Percentiles rank a stretch among this genome's conserved stretches.
Evolutionary conservation across 53 echinoderm and acorn worm genomes (phyloP).

Genomic region (Echinarachnius parma): DNA sequence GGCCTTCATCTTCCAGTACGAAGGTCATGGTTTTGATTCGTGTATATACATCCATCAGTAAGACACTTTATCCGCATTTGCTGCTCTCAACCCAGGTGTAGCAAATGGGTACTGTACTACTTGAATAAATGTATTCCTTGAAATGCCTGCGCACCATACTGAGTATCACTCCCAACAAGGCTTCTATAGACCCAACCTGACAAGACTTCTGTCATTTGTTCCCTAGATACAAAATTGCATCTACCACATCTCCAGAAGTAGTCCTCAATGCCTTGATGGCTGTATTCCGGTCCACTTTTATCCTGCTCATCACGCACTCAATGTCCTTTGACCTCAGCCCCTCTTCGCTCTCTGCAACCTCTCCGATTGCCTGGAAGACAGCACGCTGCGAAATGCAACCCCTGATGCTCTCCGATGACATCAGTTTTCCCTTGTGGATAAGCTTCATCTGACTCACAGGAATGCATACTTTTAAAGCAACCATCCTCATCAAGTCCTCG

Average conservation of each 20-base stretch:
- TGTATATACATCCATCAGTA: too few relatives aligned
- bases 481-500: constrained; percentile 25
- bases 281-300: constrained; percentile 69
- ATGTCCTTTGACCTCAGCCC: constrained; percentile 55
- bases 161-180: too few relatives aligned
- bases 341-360: constrained; percentile 68
- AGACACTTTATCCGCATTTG: too few relatives aligned
- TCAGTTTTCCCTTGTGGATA: constrained; percentile 75
- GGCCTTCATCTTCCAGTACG: too few relatives aligned
- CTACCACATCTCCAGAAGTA: constrained; percentile 65
- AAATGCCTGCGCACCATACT: too few relatives aligned
- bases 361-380: constrained; percentile 90
- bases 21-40: too few relatives aligned
- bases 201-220: too few relatives aligned
- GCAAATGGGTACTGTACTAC: too few relatives aligned
- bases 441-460: constrained; percentile 59
- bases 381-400: constrained; percentile 51
- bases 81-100: too few relatives aligned
- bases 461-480: constrained; percentile 46
- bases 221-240: constrained; percentile 81
- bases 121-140: too few relatives aligned
- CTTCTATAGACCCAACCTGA: too few relatives aligned
- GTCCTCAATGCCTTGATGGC: constrained; percentile 66
- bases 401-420: constrained; percentile 45
- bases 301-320: constrained; percentile 47